Conservation (phyloP, 1,140 invertebrate species). For the Theocolax elegans region DNA sequence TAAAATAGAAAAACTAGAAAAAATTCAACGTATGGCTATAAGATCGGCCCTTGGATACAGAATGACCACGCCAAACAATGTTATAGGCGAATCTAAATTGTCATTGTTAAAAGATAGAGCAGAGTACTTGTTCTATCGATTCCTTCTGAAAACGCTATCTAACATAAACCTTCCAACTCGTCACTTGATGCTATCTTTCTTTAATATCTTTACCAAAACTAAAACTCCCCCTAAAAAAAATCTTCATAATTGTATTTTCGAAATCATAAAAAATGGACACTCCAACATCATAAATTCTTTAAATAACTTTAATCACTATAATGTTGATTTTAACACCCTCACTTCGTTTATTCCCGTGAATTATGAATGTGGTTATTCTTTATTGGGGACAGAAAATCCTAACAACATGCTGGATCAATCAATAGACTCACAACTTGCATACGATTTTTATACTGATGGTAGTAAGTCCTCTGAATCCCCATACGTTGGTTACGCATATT, state of each 20-base stretch:
- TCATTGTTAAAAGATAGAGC: background rate
- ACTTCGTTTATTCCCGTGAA: background rate
- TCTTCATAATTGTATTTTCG: too few species aligned
- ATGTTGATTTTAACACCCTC: background rate
- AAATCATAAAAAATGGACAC: too few species aligned
- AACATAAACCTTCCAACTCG: too few species aligned
- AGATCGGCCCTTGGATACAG: background rate
- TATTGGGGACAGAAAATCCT: background rate
- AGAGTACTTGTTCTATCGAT: background rate
- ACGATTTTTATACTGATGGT: background rate
- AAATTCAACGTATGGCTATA: background rate
- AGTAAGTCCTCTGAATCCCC: background rate
- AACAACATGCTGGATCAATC: background rate
- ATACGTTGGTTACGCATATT: background rate
- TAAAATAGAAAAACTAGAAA: background rate
- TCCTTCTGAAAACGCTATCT: too few species aligned
- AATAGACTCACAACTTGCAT: background rate
- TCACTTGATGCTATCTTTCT: too few species aligned
- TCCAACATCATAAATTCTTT: background rate
- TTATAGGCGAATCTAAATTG: constrained; percentile 1
- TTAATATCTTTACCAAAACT: too few species aligned
- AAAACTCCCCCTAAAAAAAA: too few species aligned
- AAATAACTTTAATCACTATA: too few species aligned
- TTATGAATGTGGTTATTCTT: background rate
- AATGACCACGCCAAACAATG: background rate